phyloP scores from a whole-genome alignment of 2,888 invertebrate species.

The Luperina nickerlii region DNA sequence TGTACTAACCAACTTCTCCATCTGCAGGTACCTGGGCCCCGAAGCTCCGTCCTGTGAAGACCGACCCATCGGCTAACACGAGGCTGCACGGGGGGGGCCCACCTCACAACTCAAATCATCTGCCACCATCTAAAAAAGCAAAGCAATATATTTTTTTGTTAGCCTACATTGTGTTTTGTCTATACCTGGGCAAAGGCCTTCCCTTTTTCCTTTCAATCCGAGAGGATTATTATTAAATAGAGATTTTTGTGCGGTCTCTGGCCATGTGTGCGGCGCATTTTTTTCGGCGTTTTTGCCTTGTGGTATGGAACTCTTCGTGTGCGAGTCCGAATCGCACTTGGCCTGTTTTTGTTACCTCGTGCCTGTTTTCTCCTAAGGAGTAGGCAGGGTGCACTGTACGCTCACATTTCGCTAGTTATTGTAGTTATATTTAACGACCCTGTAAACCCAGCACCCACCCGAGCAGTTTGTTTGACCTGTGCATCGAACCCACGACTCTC shows the following conservation, averaged over 20 bases:
- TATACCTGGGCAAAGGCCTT: too few relatives aligned
- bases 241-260: not conserved
- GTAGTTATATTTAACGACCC: not conserved
- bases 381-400: not conserved
- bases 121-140: conserved; percentile 71
- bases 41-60: conserved; percentile 95
- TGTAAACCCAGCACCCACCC: not conserved
- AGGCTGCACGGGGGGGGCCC: conserved; percentile 91
- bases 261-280: too few relatives aligned
- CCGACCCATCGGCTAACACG: conserved; percentile 94
- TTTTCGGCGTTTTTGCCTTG: too few relatives aligned
- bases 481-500: not conserved
- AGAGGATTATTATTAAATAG: too few relatives aligned
- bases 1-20: conserved; percentile 97
- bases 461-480: not conserved
- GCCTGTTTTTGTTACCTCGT: not conserved
- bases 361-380: not conserved
- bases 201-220: too few relatives aligned
- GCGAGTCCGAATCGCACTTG: too few relatives aligned
- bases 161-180: too few relatives aligned
- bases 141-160: not conserved
- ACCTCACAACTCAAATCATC: conserved; percentile 79
- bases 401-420: not conserved
- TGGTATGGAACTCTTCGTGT: too few relatives aligned
- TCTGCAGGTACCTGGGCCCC: conserved; percentile 94